phyloP scores from a whole-genome alignment of 1,140 invertebrate genomes.

The Brachionus rotundiformis region DNA sequence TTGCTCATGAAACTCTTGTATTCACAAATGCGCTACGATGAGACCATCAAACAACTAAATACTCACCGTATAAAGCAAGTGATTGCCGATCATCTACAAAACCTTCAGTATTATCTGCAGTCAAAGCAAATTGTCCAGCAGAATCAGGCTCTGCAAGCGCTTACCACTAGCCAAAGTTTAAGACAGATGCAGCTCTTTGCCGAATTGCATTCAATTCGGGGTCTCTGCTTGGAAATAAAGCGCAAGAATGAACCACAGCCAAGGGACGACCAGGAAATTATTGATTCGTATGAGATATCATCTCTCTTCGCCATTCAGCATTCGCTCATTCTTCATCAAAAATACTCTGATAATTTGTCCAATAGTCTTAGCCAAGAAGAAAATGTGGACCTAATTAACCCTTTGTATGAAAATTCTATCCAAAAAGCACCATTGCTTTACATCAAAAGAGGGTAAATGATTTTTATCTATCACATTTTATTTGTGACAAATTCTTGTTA shows the following conservation, averaged over 20 bases:
- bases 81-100: not conserved
- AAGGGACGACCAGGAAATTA: slow-evolving; percentile 24
- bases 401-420: slow-evolving; percentile 18
- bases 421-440: slow-evolving; percentile 39
- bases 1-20: slow-evolving; percentile 30
- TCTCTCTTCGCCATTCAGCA: slow-evolving; percentile 45
- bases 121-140: not conserved
- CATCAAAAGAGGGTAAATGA: slow-evolving; percentile 35
- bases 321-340: slow-evolving; percentile 17
- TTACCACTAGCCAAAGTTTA: not conserved
- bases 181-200: slow-evolving; percentile 31
- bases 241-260: not conserved
- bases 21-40: slow-evolving; percentile 43
- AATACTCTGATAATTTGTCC: not conserved
- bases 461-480: not conserved
- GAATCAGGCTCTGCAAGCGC: not conserved
- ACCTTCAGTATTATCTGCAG: not conserved
- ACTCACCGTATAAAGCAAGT: not conserved
- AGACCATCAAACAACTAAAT: slow-evolving; percentile 17
- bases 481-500: not conserved
- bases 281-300: slow-evolving; percentile 33
- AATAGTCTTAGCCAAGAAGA: not conserved
- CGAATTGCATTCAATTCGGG: slow-evolving; percentile 24
- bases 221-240: slow-evolving; percentile 40
- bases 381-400: slow-evolving; percentile 40